A percentile compares a stretch with the other conserved stretches of the same genome.
Evolutionary conservation across 2,888 invertebrate species (phyloP).

Genomic region (Macaria liturata): DNA sequence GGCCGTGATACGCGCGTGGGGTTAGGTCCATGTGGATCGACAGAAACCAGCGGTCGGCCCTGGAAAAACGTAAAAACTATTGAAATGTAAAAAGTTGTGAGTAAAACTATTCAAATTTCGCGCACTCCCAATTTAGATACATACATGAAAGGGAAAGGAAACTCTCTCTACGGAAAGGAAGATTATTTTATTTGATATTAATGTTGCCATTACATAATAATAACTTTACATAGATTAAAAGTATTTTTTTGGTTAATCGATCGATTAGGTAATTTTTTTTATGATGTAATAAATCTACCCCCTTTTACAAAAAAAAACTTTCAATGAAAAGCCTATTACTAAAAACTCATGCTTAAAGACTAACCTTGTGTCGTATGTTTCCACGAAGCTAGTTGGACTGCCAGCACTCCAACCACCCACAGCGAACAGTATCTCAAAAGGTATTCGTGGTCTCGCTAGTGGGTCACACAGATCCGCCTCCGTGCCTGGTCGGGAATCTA

Average conservation of each 20-base stretch:
- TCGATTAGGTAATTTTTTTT: too few relatives aligned
- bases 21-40: constrained; percentile 86
- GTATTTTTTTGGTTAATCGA: too few relatives aligned
- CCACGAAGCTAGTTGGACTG: constrained; percentile 91
- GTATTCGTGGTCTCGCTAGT: constrained; percentile 87
- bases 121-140: too few relatives aligned
- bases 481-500: constrained; percentile 73
- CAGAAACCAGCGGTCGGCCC: constrained; percentile 90
- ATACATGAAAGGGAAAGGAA: too few relatives aligned
- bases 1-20: constrained; percentile 90
- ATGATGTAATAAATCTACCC: too few relatives aligned
- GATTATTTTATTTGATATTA: too few relatives aligned
- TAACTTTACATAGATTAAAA: too few relatives aligned
- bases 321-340: background rate
- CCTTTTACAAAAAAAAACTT: too few relatives aligned
- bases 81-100: too few relatives aligned
- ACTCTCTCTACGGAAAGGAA: too few relatives aligned
- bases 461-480: constrained; percentile 83
- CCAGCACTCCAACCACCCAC: constrained; percentile 94
- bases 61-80: constrained; percentile 42
- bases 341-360: background rate
- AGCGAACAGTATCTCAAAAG: constrained; percentile 90
- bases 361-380: constrained; percentile 90
- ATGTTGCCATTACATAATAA: too few relatives aligned
- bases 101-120: too few relatives aligned